These are phyloP conservation scores for Channa striata DNA, from an alignment of 2,797 vertebrate species.

Conservation along the genomic window DNA sequence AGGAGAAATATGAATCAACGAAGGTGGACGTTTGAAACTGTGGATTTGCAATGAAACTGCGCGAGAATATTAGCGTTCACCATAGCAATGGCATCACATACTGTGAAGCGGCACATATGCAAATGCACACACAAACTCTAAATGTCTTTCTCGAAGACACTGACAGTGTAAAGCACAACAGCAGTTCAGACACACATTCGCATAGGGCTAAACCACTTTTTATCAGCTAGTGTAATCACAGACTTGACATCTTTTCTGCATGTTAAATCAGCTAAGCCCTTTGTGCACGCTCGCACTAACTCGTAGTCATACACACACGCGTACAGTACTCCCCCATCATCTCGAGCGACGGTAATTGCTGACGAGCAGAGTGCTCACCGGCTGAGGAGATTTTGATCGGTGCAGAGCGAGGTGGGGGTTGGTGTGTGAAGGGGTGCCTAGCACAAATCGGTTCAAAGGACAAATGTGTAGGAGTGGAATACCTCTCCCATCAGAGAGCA, in stretches of 20 bases:
- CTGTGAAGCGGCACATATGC: slow-evolving; percentile 6
- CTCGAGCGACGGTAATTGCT: slow-evolving; percentile 70
- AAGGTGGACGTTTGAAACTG: slow-evolving; percentile 10
- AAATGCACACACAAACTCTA: slow-evolving; percentile 6
- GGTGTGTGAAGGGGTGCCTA: not conserved
- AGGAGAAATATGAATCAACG: slow-evolving; percentile 23
- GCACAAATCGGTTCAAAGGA: slow-evolving; percentile 69
- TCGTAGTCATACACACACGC: slow-evolving; percentile 22
- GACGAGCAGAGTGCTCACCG: slow-evolving; percentile 64
- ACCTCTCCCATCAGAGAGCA: slow-evolving; percentile 47
- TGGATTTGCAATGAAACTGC: slow-evolving; percentile 14
- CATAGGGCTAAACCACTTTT: slow-evolving; percentile 56
- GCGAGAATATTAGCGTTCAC: slow-evolving; percentile 28
- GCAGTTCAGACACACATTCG: slow-evolving; percentile 47
- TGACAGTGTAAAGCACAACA: slow-evolving; percentile 31
- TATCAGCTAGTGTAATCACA: slow-evolving; percentile 80
- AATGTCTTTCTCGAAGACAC: slow-evolving; percentile 21
- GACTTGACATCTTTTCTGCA: slow-evolving; percentile 82
- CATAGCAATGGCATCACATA: not conserved
- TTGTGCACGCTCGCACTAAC: slow-evolving; percentile 46
- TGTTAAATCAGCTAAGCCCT: slow-evolving; percentile 77
- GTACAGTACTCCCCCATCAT: slow-evolving; percentile 25
- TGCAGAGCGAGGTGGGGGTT: slow-evolving; percentile 14
- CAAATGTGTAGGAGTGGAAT: slow-evolving; percentile 67
- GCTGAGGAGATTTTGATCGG: slow-evolving; percentile 74